Conservation (phyloP, 53 echinoderm and acorn worm species). For the Hippasteria phrygiana region DNA sequence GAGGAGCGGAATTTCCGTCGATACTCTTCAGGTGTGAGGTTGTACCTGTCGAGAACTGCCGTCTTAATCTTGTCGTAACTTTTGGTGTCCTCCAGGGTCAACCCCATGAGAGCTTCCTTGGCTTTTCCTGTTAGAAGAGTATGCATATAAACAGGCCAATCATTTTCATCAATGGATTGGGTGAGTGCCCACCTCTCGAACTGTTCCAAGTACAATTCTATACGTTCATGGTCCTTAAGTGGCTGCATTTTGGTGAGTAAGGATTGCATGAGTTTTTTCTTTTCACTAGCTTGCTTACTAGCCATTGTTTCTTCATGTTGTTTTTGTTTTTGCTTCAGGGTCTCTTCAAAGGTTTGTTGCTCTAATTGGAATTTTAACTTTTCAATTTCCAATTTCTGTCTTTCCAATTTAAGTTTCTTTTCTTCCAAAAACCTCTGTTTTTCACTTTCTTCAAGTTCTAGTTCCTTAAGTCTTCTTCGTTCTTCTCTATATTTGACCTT, state of each 20-base stretch:
- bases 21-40: conserved; percentile 18
- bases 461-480: too few relatives aligned
- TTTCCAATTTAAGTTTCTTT: too few relatives aligned
- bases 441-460: too few relatives aligned
- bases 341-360: not conserved
- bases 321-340: not conserved
- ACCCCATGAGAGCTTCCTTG: not conserved
- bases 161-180: not conserved
- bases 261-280: conserved; percentile 10
- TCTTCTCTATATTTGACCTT: too few relatives aligned
- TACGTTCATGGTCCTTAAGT: not conserved
- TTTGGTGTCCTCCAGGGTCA: not conserved
- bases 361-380: not conserved
- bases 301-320: not conserved
- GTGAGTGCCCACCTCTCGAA: not conserved
- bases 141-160: not conserved
- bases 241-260: conserved; percentile 10
- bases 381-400: not conserved
- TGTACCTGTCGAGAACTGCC: too few relatives aligned
- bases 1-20: conserved; percentile 1
- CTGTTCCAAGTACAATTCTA: conserved; percentile 8
- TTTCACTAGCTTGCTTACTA: not conserved
- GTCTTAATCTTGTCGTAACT: conserved; percentile 7
- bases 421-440: too few relatives aligned
- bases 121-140: not conserved